phyloP scores from a whole-genome alignment of 2,113 vertebrate species.

The Microcebus murinus region DNA sequence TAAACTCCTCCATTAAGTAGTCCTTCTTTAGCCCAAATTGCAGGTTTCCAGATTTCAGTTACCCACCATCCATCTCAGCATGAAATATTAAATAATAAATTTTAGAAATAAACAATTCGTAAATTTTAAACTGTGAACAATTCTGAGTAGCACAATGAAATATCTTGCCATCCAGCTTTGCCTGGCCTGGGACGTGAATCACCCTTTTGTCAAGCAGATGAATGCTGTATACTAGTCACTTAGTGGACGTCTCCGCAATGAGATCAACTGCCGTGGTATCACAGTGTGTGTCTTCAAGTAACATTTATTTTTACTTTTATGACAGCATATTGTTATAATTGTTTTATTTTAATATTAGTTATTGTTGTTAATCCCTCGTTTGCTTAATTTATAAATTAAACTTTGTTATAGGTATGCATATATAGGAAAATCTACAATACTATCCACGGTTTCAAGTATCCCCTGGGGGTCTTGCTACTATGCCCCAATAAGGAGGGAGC shows the following conservation, averaged over 20 bases:
- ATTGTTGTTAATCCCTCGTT: neutral
- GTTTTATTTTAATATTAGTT: neutral
- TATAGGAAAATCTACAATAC: neutral
- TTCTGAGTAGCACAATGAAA: neutral
- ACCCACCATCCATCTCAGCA: neutral
- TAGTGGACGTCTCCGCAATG: neutral
- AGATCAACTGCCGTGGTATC: neutral
- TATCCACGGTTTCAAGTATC: neutral
- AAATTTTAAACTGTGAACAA: neutral
- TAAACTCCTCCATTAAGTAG: neutral
- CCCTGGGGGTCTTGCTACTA: neutral
- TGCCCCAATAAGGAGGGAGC: neutral
- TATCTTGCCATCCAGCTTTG: neutral
- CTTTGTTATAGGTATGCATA: neutral
- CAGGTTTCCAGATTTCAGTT: neutral
- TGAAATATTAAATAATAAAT: neutral
- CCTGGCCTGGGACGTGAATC: neutral
- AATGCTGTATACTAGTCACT: neutral
- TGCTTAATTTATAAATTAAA: neutral
- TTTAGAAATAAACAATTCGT: neutral
- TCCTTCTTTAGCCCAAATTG: neutral
- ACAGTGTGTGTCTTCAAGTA: neutral
- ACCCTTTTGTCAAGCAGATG: neutral
- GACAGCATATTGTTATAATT: neutral
- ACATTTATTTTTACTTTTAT: neutral